A percentile compares a stretch with the other conserved stretches of the same genome.
Evolutionary conservation across 1,140 invertebrate species (phyloP).

Genomic region (Drosophila arizonae): DNA sequence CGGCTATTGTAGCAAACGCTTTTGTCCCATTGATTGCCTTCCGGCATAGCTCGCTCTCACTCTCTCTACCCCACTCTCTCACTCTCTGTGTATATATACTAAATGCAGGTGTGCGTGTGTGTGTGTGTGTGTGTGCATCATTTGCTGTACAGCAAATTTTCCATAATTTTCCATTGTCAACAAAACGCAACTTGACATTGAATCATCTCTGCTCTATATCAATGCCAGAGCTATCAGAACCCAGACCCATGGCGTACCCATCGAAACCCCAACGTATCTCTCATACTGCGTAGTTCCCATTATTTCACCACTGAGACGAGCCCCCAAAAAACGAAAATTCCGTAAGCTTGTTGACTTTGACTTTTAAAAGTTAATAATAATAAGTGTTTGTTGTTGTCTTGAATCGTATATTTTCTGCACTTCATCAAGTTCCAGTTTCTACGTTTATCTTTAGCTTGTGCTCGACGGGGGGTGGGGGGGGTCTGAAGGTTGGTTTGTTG

Average conservation of each 20-base stretch:
- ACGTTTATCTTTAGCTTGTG: constrained; percentile 17
- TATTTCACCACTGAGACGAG: constrained; percentile 77
- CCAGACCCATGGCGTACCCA: neutral
- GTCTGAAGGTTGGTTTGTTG: constrained; percentile 11
- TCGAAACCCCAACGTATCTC: neutral
- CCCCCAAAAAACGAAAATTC: constrained; percentile 56
- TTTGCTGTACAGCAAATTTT: neutral
- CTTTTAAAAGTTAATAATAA: constrained; percentile 5
- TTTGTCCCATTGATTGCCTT: constrained; percentile 49
- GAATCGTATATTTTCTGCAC: constrained; percentile 5
- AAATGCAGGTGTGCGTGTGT: constrained; percentile 1
- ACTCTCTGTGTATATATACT: neutral
- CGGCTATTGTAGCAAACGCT: constrained; percentile 32
- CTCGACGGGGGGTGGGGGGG: neutral
- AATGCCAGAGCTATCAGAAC: neutral
- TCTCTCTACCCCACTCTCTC: neutral
- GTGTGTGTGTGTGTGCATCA: constrained; percentile 2
- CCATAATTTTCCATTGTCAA: constrained; percentile 30
- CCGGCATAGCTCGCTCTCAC: constrained; percentile 20
- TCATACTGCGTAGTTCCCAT: constrained; percentile 25
- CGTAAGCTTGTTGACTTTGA: constrained; percentile 13
- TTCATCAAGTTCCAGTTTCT: constrained; percentile 1
- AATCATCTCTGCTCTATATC: constrained; percentile 10
- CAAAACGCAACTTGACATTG: constrained; percentile 55
- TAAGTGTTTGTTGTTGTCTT: constrained; percentile 5